A percentile compares a stretch with the other conserved stretches of the same genome.
Conservation (phyloP, 2,113 vertebrate species). For the Dasyurus viverrinus region DNA sequence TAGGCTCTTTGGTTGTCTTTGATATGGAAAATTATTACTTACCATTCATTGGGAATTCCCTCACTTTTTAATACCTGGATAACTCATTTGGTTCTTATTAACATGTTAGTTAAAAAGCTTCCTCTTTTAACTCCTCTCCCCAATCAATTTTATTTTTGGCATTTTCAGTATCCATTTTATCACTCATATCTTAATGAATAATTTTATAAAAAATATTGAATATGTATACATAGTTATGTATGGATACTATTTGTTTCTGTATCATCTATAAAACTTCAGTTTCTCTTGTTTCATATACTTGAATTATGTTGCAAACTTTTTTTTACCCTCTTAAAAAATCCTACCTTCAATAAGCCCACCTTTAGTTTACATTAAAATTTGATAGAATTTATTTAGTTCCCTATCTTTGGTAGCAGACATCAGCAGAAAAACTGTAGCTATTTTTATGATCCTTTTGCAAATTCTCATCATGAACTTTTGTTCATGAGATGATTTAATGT, state of each 20-base stretch:
- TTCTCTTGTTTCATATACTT: background rate
- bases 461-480: background rate
- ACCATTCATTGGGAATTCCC: background rate
- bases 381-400: background rate
- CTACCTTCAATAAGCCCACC: background rate
- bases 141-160: background rate
- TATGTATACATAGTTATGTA: background rate
- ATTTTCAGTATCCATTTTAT: background rate
- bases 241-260: background rate
- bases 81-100: background rate
- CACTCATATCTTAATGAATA: background rate
- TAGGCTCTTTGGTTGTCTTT: background rate
- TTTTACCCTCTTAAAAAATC: background rate
- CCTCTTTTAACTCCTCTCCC: background rate
- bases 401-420: background rate
- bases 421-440: background rate
- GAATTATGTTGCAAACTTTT: background rate
- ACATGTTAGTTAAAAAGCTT: background rate
- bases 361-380: background rate
- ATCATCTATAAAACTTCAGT: background rate
- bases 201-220: background rate
- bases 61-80: background rate
- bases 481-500: background rate
- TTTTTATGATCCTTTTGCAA: background rate
- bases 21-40: background rate